A percentile compares a stretch with the other conserved stretches of the same genome.
phyloP scores from a whole-genome alignment of 2,113 vertebrate genomes.

The Saccopteryx leptura region DNA sequence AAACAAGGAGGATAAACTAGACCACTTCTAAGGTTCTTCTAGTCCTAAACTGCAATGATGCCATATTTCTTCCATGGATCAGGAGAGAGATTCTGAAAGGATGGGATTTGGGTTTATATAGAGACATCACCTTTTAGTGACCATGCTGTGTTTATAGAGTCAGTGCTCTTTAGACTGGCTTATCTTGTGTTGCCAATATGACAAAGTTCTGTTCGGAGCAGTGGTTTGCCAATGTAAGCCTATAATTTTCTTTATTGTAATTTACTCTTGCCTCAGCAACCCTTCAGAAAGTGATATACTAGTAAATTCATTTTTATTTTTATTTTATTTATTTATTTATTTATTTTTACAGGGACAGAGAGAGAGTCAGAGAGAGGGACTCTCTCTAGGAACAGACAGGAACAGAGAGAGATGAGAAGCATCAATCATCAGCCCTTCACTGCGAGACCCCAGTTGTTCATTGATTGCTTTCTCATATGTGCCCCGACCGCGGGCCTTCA shows the following conservation, averaged over 20 bases:
- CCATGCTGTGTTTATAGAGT: background rate
- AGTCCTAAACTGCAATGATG: background rate
- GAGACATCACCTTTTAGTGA: background rate
- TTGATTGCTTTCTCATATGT: too few relatives aligned
- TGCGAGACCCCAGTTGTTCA: too few relatives aligned
- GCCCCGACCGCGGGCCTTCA: too few relatives aligned
- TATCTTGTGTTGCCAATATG: background rate
- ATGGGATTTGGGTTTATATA: background rate
- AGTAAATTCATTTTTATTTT: background rate
- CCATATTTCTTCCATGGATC: background rate
- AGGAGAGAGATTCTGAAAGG: background rate
- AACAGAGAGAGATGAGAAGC: too few relatives aligned
- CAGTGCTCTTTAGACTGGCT: too few relatives aligned
- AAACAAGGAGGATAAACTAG: background rate
- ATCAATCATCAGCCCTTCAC: too few relatives aligned
- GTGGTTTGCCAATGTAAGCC: background rate
- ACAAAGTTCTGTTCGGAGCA: background rate
- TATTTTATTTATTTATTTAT: too few relatives aligned
- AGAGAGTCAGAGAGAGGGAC: too few relatives aligned
- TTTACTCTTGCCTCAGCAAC: background rate
- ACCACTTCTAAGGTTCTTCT: background rate
- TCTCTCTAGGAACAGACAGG: too few relatives aligned
- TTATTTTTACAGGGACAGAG: too few relatives aligned
- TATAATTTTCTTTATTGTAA: background rate
- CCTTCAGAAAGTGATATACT: background rate